Evolutionary conservation across 2,888 invertebrate species (phyloP).

Genomic region (Acanthoscelides obtectus): DNA sequence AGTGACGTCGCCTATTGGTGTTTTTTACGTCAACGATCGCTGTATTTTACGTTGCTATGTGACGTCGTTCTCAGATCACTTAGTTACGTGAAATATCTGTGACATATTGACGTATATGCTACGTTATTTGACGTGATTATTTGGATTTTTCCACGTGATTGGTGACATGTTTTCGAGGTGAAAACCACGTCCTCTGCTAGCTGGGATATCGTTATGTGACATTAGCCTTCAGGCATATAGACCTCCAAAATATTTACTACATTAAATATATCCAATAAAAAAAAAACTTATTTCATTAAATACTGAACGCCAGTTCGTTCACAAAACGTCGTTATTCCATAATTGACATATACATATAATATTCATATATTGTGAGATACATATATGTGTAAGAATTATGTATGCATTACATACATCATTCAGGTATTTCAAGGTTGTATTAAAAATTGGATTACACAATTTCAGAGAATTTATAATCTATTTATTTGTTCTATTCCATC

Average conservation of each 20-base stretch:
- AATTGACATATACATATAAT: neutral
- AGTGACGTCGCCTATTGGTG: no score
- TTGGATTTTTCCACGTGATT: no score
- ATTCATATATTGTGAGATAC: neutral
- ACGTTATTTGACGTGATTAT: no score
- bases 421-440: neutral
- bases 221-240: neutral
- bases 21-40: no score
- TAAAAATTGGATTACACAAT: neutral
- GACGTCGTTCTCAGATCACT: no score
- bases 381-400: neutral
- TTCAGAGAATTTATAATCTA: neutral
- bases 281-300: neutral
- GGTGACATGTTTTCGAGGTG: no score
- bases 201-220: neutral
- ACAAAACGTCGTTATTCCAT: neutral
- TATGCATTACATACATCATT: neutral
- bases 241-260: neutral
- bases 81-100: no score
- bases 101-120: no score
- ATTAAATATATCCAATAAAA: neutral
- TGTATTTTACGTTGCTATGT: no score
- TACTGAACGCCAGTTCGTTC: neutral
- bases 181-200: no score
- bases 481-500: neutral